Evolutionary conservation across 2,797 vertebrate genomes (phyloP).

Genomic region (Sebastes diploproa): DNA sequence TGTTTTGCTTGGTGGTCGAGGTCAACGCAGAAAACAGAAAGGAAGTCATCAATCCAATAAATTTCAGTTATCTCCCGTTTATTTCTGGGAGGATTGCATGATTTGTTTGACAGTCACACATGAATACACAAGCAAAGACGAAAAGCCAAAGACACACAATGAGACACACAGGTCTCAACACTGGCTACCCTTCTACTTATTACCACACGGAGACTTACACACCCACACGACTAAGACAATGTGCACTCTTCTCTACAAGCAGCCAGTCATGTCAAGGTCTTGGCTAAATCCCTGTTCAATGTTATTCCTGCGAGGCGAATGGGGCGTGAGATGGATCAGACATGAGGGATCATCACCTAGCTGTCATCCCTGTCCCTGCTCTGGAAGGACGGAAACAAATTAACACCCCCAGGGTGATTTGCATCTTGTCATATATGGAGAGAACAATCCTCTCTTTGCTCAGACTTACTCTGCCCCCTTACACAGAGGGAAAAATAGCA

Average conservation of each 20-base stretch:
- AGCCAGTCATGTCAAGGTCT: conserved; percentile 71
- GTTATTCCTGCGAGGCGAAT: conserved; percentile 64
- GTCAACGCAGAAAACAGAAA: conserved; percentile 7
- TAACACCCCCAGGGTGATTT: conserved; percentile 57
- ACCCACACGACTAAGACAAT: conserved; percentile 22
- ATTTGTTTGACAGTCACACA: neutral
- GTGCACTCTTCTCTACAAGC: conserved; percentile 34
- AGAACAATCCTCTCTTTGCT: conserved; percentile 38
- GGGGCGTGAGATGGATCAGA: conserved; percentile 65
- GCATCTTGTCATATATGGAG: conserved; percentile 48
- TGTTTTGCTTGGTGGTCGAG: neutral
- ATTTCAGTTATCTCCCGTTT: conserved; percentile 2
- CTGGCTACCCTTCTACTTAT: neutral
- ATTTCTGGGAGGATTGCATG: neutral
- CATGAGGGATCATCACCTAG: conserved; percentile 73
- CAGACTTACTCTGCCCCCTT: neutral
- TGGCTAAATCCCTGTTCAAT: conserved; percentile 71
- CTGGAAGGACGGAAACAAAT: conserved; percentile 59
- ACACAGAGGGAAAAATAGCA: neutral
- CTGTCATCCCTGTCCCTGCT: conserved; percentile 50
- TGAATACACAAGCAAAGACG: neutral
- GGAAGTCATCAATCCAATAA: conserved; percentile 4
- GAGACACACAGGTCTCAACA: neutral
- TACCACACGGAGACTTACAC: neutral
- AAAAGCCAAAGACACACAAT: conserved; percentile 6